These are phyloP conservation scores for Proterorhinus semilunaris DNA, from an alignment of 2,113 vertebrate species.

Conservation along the genomic window DNA sequence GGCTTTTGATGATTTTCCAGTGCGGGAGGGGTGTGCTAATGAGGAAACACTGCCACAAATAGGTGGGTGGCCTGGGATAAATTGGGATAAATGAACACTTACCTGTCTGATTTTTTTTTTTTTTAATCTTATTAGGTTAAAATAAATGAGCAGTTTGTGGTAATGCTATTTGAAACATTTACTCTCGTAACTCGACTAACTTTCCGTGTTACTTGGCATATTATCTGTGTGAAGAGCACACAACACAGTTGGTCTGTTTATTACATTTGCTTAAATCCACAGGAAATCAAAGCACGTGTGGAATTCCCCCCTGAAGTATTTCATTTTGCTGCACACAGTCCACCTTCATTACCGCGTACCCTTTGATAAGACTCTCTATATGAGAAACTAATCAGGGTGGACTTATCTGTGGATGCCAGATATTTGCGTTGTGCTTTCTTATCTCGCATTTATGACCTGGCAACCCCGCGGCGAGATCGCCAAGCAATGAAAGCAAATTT, in stretches of 20 bases:
- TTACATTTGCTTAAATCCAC: background rate
- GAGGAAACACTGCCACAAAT: too few species aligned
- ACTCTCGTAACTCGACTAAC: too few species aligned
- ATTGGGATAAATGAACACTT: too few species aligned
- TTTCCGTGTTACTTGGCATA: too few species aligned
- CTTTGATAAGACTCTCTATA: constrained; percentile 1
- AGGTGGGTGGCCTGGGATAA: too few species aligned
- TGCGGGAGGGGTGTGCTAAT: too few species aligned
- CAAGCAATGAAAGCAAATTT: constrained; percentile 27
- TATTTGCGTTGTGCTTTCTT: constrained; percentile 46
- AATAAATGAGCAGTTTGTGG: too few species aligned
- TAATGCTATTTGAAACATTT: too few species aligned
- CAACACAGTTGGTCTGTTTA: background rate
- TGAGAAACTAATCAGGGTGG: constrained; percentile 3
- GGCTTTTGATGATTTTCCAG: too few species aligned
- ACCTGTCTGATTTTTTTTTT: too few species aligned
- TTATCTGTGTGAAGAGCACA: too few species aligned
- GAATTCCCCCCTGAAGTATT: constrained; percentile 6
- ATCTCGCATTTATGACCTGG: constrained; percentile 15
- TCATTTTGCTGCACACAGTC: background rate
- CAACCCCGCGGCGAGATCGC: constrained; percentile 31
- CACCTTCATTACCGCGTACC: background rate
- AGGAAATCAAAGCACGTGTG: background rate
- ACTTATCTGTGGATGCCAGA: constrained; percentile 6
- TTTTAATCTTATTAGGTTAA: too few species aligned